These are phyloP conservation scores for Adela reaumurella DNA, from an alignment of 2,888 invertebrate species.

Conservation along the genomic window DNA sequence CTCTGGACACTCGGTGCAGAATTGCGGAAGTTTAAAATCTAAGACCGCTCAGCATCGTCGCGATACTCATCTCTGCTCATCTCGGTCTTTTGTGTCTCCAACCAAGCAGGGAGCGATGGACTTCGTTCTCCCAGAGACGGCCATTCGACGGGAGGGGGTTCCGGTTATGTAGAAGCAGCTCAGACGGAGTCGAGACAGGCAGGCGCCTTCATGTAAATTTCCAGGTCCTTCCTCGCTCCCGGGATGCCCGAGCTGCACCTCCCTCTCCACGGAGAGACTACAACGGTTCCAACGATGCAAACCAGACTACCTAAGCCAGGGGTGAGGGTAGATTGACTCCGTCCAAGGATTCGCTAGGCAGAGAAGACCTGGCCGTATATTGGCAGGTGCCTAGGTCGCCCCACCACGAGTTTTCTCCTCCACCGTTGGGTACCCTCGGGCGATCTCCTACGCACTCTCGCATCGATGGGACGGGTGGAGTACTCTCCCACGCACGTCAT, in stretches of 20 bases:
- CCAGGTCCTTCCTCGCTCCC: no score
- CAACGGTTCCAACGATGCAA: neutral
- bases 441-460: no score
- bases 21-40: neutral
- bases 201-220: neutral
- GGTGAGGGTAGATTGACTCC: neutral
- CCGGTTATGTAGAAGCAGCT: neutral
- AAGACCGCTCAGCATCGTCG: neutral
- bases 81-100: neutral
- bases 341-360: neutral
- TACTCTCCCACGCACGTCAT: no score
- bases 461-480: no score
- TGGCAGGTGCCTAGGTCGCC: neutral
- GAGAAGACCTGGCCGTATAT: no score
- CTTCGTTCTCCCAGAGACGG: neutral
- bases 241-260: no score
- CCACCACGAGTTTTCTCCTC: neutral
- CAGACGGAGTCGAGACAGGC: neutral
- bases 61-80: neutral
- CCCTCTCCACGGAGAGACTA: neutral
- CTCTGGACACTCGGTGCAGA: neutral
- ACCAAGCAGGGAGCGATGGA: neutral
- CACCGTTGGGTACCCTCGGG: neutral
- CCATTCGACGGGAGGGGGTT: neutral
- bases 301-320: neutral